Conservation (phyloP, 2,113 vertebrate genomes). For the Notiomystis cincta region DNA sequence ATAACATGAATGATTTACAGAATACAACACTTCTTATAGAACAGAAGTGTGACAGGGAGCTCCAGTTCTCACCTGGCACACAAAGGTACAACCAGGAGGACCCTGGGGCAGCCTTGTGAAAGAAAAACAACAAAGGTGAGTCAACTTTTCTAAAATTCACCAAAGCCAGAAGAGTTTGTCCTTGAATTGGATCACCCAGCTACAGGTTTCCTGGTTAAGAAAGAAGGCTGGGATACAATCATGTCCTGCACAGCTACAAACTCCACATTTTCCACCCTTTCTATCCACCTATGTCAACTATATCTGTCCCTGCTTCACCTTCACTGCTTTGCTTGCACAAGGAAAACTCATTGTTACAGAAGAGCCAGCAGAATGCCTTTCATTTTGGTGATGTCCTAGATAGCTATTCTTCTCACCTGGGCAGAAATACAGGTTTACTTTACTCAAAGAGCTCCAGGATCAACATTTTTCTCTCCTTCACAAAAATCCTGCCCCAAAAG, state of each 20-base stretch:
- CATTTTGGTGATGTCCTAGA: neutral
- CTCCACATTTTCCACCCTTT: neutral
- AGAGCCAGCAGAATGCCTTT: neutral
- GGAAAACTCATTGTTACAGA: neutral
- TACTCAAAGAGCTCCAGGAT: neutral
- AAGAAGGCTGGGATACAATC: neutral
- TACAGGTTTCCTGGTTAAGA: neutral
- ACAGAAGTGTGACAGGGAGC: neutral
- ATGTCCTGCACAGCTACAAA: neutral
- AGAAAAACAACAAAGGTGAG: neutral
- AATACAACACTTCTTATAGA: neutral
- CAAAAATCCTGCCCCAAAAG: neutral
- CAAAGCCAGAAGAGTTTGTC: neutral
- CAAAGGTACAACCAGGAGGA: neutral
- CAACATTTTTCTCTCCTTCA: neutral
- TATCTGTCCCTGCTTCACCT: neutral
- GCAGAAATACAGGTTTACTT: neutral
- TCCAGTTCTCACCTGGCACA: neutral
- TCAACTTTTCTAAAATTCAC: neutral
- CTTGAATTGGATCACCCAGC: neutral
- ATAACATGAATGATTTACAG: neutral
- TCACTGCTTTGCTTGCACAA: neutral
- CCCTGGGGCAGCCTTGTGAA: neutral
- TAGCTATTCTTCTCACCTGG: neutral
- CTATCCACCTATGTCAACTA: neutral